Evolutionary conservation across 1,140 invertebrate genomes (phyloP).

Genomic region (Atta colombica): DNA sequence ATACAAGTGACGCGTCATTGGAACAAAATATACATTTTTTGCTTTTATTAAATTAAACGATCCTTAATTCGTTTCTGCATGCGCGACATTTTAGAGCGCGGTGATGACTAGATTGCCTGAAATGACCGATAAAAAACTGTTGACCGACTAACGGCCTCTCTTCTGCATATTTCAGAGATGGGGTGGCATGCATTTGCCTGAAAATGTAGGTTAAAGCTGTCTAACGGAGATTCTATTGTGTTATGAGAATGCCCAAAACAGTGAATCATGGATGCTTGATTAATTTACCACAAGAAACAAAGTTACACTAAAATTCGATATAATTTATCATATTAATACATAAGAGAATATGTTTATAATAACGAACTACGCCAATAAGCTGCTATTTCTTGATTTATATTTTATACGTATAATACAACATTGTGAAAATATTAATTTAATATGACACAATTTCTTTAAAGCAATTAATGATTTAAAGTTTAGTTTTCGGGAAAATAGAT

Average conservation of each 20-base stretch:
- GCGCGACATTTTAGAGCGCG: constrained; percentile 39
- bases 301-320: constrained; percentile 23
- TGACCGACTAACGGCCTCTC: constrained; percentile 19
- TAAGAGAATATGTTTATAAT: constrained; percentile 17
- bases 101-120: constrained; percentile 33
- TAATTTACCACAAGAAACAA: constrained; percentile 60
- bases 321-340: neutral
- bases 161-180: constrained; percentile 69
- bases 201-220: constrained; percentile 68
- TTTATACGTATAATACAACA: neutral
- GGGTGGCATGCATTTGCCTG: constrained; percentile 38
- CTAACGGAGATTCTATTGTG: constrained; percentile 12
- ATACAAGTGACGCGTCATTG: neutral
- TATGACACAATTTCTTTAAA: neutral
- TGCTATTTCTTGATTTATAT: neutral
- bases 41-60: constrained; percentile 26
- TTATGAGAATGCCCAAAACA: constrained; percentile 53
- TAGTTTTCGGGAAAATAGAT: neutral
- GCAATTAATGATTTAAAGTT: neutral
- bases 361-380: constrained; percentile 33
- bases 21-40: neutral
- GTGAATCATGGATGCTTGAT: constrained; percentile 21
- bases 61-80: neutral
- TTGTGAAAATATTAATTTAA: constrained; percentile 6
- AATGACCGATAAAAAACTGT: constrained; percentile 51